phyloP scores from a whole-genome alignment of 1,140 invertebrate species.

The Drosophila nikananu region DNA sequence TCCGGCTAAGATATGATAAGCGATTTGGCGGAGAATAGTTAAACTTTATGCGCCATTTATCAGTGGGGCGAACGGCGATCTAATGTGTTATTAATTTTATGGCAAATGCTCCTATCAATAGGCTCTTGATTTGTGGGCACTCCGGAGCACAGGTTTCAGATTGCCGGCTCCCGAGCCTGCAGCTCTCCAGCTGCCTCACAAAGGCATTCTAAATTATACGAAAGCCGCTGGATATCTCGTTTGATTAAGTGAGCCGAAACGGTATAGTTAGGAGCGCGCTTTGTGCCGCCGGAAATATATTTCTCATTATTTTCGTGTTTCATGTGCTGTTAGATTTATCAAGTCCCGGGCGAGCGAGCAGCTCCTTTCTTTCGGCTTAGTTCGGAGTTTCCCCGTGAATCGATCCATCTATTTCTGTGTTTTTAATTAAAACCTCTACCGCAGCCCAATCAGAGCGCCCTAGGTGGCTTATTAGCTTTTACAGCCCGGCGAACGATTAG shows the following conservation, averaged over 20 bases:
- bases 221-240: constrained; percentile 80
- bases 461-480: constrained; percentile 84
- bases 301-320: constrained; percentile 83
- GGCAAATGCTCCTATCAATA: constrained; percentile 71
- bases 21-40: constrained; percentile 67
- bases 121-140: constrained; percentile 43
- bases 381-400: constrained; percentile 52
- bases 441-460: constrained; percentile 81
- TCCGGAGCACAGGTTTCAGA: neutral
- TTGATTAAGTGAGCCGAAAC: constrained; percentile 79
- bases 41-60: constrained; percentile 74
- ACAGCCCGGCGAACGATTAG: constrained; percentile 56
- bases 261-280: constrained; percentile 68
- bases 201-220: constrained; percentile 79
- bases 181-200: constrained; percentile 47
- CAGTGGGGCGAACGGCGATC: constrained; percentile 50
- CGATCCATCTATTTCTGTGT: constrained; percentile 51
- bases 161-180: constrained; percentile 20
- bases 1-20: constrained; percentile 62
- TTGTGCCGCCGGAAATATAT: constrained; percentile 71
- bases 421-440: constrained; percentile 82
- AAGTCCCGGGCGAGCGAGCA: constrained; percentile 16
- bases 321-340: constrained; percentile 78
- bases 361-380: constrained; percentile 43
- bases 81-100: constrained; percentile 84